Conservation (phyloP, 2,888 invertebrate species). For the Melangyna quadrimaculata region DNA sequence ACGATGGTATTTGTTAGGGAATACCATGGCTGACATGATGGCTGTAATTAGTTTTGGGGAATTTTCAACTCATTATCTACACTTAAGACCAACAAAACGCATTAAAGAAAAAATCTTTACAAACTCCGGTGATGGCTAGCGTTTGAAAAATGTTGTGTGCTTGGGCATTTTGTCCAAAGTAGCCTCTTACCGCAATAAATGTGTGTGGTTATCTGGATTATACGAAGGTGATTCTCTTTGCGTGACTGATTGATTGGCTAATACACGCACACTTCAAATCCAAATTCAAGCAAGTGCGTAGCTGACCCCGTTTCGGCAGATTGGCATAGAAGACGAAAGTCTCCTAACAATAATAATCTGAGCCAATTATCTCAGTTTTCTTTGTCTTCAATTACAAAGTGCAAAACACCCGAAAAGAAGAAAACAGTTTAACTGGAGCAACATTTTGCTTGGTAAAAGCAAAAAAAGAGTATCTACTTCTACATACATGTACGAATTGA, state of each 20-base stretch:
- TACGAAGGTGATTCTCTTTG: conserved; percentile 28
- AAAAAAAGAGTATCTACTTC: conserved; percentile 40
- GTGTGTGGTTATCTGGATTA: conserved; percentile 42
- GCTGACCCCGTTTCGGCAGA: conserved; percentile 59
- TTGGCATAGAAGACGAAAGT: conserved; percentile 39
- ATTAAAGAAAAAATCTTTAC: neutral
- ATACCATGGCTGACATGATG: conserved; percentile 43
- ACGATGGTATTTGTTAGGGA: conserved; percentile 37
- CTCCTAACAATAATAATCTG: conserved; percentile 19
- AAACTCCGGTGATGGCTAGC: neutral
- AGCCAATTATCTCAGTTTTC: conserved; percentile 60
- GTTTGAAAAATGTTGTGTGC: conserved; percentile 28
- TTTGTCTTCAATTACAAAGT: neutral
- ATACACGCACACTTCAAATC: conserved; percentile 26
- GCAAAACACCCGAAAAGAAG: conserved; percentile 15
- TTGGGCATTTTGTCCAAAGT: conserved; percentile 42
- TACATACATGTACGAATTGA: conserved; percentile 44
- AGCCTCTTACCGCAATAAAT: conserved; percentile 40
- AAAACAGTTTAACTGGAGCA: conserved; percentile 29
- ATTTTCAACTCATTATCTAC: conserved; percentile 32
- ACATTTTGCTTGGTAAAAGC: conserved; percentile 45
- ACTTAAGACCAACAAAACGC: conserved; percentile 20
- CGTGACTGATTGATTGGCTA: conserved; percentile 50
- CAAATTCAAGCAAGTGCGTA: conserved; percentile 42
- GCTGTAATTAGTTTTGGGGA: conserved; percentile 29